Conservation (phyloP, 2,113 vertebrate genomes). For the Myiozetetes cayanensis region DNA sequence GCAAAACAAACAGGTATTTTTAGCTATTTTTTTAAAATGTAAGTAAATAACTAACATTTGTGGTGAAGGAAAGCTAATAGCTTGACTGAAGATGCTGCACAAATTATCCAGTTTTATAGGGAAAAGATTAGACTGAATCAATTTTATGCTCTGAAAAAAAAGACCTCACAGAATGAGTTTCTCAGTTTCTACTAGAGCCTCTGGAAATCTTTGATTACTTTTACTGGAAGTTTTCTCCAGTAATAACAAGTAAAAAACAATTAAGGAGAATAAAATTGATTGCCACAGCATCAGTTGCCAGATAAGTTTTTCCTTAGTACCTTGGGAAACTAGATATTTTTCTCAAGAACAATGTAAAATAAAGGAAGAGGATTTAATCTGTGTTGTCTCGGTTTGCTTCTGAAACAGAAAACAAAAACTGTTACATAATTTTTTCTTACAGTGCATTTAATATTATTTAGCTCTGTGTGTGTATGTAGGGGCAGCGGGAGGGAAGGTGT, state of each 20-base stretch:
- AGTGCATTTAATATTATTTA: not conserved
- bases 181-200: not conserved
- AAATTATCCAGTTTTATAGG: not conserved
- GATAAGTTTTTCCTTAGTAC: not conserved
- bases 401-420: not conserved
- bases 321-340: not conserved
- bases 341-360: not conserved
- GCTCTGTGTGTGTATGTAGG: not conserved
- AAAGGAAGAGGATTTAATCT: not conserved
- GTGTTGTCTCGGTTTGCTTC: not conserved
- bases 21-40: not conserved
- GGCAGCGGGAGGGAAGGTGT: not conserved
- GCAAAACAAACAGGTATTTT: not conserved
- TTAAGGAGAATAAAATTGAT: not conserved
- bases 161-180: not conserved
- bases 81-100: not conserved
- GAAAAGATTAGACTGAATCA: not conserved
- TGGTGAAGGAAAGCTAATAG: not conserved
- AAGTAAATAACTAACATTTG: not conserved
- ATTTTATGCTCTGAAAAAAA: not conserved
- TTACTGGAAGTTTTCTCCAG: not conserved
- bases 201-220: not conserved
- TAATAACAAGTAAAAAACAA: not conserved
- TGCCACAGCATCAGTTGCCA: not conserved
- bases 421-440: not conserved